These are phyloP conservation scores for Halcyon leucocephala DNA, from an alignment of 2,797 vertebrate species.

Conservation along the genomic window DNA sequence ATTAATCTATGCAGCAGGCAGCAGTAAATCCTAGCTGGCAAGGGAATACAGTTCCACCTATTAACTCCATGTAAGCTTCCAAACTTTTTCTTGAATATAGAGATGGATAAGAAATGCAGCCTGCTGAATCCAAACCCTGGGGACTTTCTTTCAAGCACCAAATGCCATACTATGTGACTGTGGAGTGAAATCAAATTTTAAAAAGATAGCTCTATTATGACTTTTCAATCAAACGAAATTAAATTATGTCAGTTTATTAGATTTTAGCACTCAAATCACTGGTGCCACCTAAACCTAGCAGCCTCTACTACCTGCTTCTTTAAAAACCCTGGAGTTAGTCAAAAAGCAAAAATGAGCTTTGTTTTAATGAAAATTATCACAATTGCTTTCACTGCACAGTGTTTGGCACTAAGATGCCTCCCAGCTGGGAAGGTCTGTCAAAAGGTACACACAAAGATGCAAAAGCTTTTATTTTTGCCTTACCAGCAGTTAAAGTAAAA, in stretches of 20 bases:
- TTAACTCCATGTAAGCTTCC: neutral
- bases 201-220: neutral
- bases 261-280: neutral
- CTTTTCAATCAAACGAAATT: slow-evolving; percentile 5
- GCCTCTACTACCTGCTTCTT: neutral
- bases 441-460: neutral
- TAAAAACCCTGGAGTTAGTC: neutral
- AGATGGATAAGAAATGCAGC: neutral
- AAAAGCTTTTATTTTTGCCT: neutral
- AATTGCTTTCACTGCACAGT: neutral
- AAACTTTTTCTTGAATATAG: neutral
- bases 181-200: neutral
- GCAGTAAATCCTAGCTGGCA: slow-evolving; percentile 16
- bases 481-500: neutral
- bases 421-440: neutral
- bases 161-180: neutral
- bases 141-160: neutral
- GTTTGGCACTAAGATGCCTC: neutral
- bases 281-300: neutral
- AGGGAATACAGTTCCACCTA: neutral
- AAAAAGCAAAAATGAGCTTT: neutral
- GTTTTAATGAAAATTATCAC: neutral
- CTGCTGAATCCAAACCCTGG: neutral
- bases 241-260: neutral
- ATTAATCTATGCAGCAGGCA: slow-evolving; percentile 39